phyloP scores from a whole-genome alignment of 1,140 invertebrate genomes.

The Oedothorax gibbosus region DNA sequence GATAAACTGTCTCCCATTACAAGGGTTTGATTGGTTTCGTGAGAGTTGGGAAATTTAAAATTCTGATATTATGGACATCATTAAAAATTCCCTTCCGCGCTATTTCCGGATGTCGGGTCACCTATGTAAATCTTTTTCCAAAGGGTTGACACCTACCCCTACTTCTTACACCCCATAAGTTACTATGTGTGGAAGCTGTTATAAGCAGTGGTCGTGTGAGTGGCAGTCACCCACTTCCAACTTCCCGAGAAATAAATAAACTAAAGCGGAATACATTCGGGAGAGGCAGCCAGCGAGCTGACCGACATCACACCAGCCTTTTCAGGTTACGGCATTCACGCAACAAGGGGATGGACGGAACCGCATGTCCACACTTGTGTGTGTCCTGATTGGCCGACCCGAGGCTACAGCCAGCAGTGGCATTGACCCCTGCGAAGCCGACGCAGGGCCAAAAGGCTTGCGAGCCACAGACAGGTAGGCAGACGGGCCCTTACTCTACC shows the following conservation, averaged over 20 bases:
- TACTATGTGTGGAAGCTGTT: no score
- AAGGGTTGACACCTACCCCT: no score
- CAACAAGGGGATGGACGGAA: constrained; percentile 3
- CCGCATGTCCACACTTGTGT: constrained; percentile 48
- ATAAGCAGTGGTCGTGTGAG: no score
- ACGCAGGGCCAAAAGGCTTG: constrained; percentile 47
- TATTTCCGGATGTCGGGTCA: no score
- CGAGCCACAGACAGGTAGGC: constrained; percentile 45
- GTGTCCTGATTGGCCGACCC: constrained; percentile 50
- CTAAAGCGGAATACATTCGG: background rate
- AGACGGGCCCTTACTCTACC: background rate
- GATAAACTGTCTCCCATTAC: no score
- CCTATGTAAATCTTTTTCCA: no score
- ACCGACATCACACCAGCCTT: constrained; percentile 26
- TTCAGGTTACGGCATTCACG: constrained; percentile 35
- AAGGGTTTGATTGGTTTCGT: no score
- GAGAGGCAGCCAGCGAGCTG: background rate
- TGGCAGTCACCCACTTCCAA: no score
- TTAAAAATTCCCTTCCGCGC: no score
- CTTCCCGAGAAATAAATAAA: background rate
- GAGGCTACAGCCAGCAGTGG: constrained; percentile 36
- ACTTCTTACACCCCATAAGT: no score
- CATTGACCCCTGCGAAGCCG: constrained; percentile 42
- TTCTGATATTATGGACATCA: no score
- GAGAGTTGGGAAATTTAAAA: no score